Evolutionary conservation across 53 echinoderm and acorn worm species (phyloP), one percentile per base, ranked within the genome.

Genomic region (Apostichopus leukothele): DNA sequence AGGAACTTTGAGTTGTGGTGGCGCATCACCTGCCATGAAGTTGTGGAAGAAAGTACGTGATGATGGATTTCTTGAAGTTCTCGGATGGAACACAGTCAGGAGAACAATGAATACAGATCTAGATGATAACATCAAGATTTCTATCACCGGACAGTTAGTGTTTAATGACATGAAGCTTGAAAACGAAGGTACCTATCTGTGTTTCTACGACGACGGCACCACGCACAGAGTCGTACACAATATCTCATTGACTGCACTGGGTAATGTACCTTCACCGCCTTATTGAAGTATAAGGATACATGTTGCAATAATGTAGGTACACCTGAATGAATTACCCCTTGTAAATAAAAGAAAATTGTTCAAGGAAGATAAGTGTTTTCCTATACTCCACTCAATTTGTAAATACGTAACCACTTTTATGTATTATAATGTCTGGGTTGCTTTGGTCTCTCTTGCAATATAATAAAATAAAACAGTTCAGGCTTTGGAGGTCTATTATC

Each of bases 21-120:
- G 0, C 4, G 5, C 5, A 16, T 14, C 0, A 3, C 4, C 1
- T n/a, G 5, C 1, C 6, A 4, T n/a, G 6, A 19, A n/a, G 0
- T 19, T 68, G 5, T 68, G 71, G 71, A 68, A 68, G 18, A 68
- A n/a, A n/a, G 71, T 19, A 68, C 1, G 4, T 0, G 71, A 68
- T 4, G 71, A 68, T n/a, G 19, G 19, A 4, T 18, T 12, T 0
- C 18, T n/a, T 0, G 20, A 68, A n/a, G 71, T 68, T n/a, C n/a
- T 68, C 19, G 71, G 71, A 16, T 68, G 71, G 71, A 68, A n/a
- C 5, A 16, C 4, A 1, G 6, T 19, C 1, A 19, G 0, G 71
- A n/a, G 4, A 19, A n/a, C 20, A 19, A n/a, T 19, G 19, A 16
- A 68, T 4, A 16, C 71, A 14, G 19, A 68, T 4, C 4, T 14